Evolutionary conservation across 2,888 invertebrate genomes (phyloP), one percentile per base, ranked within the genome.

Genomic region (Lasioglossum villosulum): DNA sequence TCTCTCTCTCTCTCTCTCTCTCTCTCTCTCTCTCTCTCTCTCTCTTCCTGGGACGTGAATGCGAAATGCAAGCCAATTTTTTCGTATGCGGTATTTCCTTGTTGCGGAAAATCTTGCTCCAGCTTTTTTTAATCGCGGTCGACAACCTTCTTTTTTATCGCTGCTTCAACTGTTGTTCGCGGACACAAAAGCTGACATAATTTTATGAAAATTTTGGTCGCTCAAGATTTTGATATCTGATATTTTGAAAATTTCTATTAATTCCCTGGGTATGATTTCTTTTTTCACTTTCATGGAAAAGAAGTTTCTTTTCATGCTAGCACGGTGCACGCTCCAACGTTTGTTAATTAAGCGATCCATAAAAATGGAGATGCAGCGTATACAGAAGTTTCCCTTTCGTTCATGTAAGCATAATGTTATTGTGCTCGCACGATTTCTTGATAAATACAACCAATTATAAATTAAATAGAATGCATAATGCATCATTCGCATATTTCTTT

Each of bases 51-150:
- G 30, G 56, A 79, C 45, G 42, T 30, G 78, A 72, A 66, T 34
- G 71, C 75, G 42, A 42, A 63, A 75, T 30, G 42, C 30, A 73
- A 80, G 85, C 80, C 78, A 81, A 81, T 85, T 85, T 86, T 72
- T 52, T 66, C 68, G 37, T 75, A 68, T 56, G 75, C 76, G 30
- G 45, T 80, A 42, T 42, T 73, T 75, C 77, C 59, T 30, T 30
- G 63, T 23, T 34, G 27, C 4, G 37, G 68, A 30, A 73, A 30
- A 68, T 70, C 68, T 66, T 34, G n/a, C 56, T 39, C 14, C 12
- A 19, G 70, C 42, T 27, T 71, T 42, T 71, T 71, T 71, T 71
- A 71, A 71, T 71, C 71, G 42, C 16, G 16, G 52, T 52, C 23
- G 52, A n/a, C 52, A 23, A 52, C 52, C 23, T 71, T 42, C n/a